Percentiles rank a stretch among this genome's conserved stretches.
These are phyloP conservation scores for Momotus momota DNA, from an alignment of 2,797 vertebrate species.

Conservation along the genomic window DNA sequence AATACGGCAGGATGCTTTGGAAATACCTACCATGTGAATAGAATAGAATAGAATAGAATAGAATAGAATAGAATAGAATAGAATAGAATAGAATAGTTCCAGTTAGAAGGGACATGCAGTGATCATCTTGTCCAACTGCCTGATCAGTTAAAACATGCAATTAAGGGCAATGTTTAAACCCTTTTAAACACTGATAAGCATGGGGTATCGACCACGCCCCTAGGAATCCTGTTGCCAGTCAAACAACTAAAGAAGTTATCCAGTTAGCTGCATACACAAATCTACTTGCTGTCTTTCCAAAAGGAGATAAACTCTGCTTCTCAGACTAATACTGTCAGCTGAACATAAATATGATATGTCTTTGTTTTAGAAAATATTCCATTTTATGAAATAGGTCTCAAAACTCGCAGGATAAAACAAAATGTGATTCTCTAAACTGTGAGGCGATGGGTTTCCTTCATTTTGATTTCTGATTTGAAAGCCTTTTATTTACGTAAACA, in stretches of 20 bases:
- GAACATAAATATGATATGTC: not conserved
- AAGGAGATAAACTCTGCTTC: not conserved
- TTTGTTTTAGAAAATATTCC: not conserved
- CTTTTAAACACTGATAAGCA: not conserved
- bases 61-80: not conserved
- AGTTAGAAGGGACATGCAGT: not conserved
- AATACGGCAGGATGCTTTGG: not conserved
- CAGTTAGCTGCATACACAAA: not conserved
- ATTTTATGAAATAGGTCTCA: not conserved
- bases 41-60: not conserved
- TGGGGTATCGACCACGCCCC: accelerated
- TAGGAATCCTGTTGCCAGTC: not conserved
- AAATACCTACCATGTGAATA: not conserved
- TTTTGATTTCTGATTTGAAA: not conserved
- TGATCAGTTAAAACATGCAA: not conserved
- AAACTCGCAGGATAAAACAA: not conserved
- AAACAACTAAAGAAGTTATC: not conserved
- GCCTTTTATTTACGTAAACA: not conserved
- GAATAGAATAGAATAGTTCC: not conserved
- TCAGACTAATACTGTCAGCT: not conserved
- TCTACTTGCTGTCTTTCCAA: not conserved
- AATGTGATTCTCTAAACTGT: not conserved
- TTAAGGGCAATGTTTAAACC: not conserved
- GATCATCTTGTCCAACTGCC: not conserved
- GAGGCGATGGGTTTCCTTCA: not conserved